These are phyloP conservation scores for Xestia rhomboidea DNA, from an alignment of 2,888 invertebrate species.

Conservation along the genomic window DNA sequence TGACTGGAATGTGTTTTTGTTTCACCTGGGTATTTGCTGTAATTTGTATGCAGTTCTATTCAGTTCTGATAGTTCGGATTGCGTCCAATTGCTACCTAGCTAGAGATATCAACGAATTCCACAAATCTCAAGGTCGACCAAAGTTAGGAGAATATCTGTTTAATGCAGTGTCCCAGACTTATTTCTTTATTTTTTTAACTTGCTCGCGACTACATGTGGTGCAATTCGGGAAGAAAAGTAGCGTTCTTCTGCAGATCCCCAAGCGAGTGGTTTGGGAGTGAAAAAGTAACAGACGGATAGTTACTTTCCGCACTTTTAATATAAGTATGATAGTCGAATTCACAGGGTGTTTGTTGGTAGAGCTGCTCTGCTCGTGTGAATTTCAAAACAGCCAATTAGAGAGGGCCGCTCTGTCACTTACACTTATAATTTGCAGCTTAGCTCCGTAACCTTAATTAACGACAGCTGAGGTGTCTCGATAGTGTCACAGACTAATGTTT, in stretches of 20 bases:
- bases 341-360: neutral
- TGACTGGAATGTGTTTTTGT: constrained; percentile 31
- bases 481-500: constrained; percentile 49
- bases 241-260: neutral
- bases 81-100: neutral
- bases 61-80: constrained; percentile 11
- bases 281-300: neutral
- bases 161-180: neutral
- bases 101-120: neutral
- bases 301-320: too few species aligned
- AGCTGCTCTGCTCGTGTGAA: neutral
- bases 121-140: neutral
- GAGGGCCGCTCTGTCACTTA: constrained; percentile 20
- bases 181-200: neutral
- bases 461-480: constrained; percentile 24
- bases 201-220: neutral
- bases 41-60: constrained; percentile 9
- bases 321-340: neutral
- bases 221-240: neutral
- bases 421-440: constrained; percentile 34
- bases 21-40: neutral
- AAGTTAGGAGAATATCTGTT: neutral
- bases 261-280: neutral
- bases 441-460: constrained; percentile 52
- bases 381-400: constrained; percentile 6